Evolutionary conservation across 2,888 invertebrate species (phyloP).

Genomic region (Caenorhabditis virilis): DNA sequence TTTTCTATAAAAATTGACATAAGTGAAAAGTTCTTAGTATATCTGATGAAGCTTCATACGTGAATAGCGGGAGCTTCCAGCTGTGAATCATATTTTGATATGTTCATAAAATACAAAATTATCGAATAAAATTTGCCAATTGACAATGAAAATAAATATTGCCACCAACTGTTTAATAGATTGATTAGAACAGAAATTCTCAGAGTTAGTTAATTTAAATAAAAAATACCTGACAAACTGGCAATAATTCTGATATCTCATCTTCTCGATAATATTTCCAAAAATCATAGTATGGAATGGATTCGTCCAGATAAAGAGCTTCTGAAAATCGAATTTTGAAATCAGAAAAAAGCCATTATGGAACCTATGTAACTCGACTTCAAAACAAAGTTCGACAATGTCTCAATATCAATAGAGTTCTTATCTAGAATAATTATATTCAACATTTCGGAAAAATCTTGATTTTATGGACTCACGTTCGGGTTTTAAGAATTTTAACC

Average conservation of each 20-base stretch:
- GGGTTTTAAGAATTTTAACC: too few species aligned
- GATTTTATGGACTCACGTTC: too few species aligned
- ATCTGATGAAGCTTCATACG: too few species aligned
- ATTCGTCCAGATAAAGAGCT: constrained; percentile 36
- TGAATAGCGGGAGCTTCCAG: too few species aligned
- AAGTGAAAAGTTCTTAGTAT: too few species aligned
- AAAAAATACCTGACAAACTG: constrained; percentile 18
- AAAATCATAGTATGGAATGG: constrained; percentile 13
- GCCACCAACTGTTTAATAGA: too few species aligned
- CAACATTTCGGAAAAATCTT: too few species aligned
- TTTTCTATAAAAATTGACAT: too few species aligned
- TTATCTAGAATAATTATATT: neutral
- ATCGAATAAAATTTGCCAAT: too few species aligned
- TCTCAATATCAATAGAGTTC: neutral
- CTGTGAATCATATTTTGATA: too few species aligned
- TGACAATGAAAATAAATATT: too few species aligned
- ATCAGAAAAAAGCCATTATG: neutral
- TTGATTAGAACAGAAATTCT: neutral
- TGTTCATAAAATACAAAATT: too few species aligned
- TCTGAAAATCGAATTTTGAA: constrained; percentile 11
- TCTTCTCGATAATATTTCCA: constrained; percentile 10
- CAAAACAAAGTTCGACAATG: neutral
- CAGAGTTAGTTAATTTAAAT: neutral
- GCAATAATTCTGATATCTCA: constrained; percentile 15
- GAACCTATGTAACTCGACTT: neutral